Conservation (phyloP, 2,888 invertebrate genomes). For the Coecobrya sp. region DNA sequence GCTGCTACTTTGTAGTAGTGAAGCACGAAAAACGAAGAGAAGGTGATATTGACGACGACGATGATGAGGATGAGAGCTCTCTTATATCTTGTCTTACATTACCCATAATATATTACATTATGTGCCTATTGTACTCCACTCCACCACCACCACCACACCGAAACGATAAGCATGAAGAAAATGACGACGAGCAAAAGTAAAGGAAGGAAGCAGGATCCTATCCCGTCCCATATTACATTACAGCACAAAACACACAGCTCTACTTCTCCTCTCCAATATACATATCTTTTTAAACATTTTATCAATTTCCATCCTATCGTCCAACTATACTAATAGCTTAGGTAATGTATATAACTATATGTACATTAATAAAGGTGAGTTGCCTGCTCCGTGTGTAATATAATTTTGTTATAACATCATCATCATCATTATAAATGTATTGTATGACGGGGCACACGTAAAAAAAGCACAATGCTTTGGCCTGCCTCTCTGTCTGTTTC, state of each 20-base stretch:
- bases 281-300: background rate
- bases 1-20: background rate
- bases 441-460: background rate
- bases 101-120: slow-evolving; percentile 21
- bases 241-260: slow-evolving; percentile 17
- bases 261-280: background rate
- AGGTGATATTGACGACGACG: slow-evolving; percentile 35
- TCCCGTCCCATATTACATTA: slow-evolving; percentile 36
- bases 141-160: background rate
- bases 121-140: background rate
- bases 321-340: background rate
- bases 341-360: background rate
- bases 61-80: slow-evolving; percentile 23
- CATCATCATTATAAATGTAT: background rate
- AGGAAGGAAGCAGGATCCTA: slow-evolving; percentile 25
- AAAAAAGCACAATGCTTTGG: slow-evolving; percentile 7
- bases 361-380: background rate
- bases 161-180: slow-evolving; percentile 23
- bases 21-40: background rate
- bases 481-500: slow-evolving; percentile 21
- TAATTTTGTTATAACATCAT: background rate
- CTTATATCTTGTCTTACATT: slow-evolving; percentile 53
- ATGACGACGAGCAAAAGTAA: slow-evolving; percentile 2
- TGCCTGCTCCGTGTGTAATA: background rate
- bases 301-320: background rate